A percentile compares a stretch with the other conserved stretches of the same genome.
These are phyloP conservation scores for Oriolus oriolus DNA, from an alignment of 2,113 vertebrate species.

Conservation along the genomic window DNA sequence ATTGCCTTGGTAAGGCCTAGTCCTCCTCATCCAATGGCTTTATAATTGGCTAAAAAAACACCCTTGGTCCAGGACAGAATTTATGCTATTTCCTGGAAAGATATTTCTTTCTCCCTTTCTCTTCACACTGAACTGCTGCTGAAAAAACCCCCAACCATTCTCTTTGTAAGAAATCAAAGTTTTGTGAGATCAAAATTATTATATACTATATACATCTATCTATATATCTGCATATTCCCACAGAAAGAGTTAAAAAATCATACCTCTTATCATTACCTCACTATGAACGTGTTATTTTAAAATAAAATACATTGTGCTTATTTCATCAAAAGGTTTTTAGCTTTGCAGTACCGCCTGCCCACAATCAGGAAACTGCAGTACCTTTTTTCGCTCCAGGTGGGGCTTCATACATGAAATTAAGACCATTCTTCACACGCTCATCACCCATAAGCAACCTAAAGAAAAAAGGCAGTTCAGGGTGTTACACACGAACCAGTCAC, in stretches of 20 bases:
- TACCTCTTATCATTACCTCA: not conserved
- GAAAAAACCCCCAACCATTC: not conserved
- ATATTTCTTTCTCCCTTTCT: not conserved
- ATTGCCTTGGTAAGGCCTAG: not conserved
- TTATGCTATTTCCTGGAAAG: not conserved
- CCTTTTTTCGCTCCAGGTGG: slow-evolving; percentile 97
- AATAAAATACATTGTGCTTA: not conserved
- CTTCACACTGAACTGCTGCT: not conserved
- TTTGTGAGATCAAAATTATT: not conserved
- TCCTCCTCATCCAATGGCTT: not conserved
- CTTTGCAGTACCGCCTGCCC: not conserved
- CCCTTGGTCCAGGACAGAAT: not conserved
- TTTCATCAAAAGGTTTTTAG: not conserved
- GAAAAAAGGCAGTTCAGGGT: not conserved
- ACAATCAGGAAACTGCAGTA: slow-evolving; percentile 47
- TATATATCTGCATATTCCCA: not conserved
- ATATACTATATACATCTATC: not conserved
- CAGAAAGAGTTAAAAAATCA: not conserved
- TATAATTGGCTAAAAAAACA: not conserved
- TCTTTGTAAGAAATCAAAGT: not conserved
- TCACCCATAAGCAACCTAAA: slow-evolving; percentile 94
- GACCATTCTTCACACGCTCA: slow-evolving; percentile 96
- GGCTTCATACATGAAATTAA: slow-evolving; percentile 99
- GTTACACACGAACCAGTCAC: not conserved
- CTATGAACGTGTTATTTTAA: not conserved